Base-by-base conservation (phyloP, 2,797 vertebrate species). In the Leptoclinus maculatus region DNA sequence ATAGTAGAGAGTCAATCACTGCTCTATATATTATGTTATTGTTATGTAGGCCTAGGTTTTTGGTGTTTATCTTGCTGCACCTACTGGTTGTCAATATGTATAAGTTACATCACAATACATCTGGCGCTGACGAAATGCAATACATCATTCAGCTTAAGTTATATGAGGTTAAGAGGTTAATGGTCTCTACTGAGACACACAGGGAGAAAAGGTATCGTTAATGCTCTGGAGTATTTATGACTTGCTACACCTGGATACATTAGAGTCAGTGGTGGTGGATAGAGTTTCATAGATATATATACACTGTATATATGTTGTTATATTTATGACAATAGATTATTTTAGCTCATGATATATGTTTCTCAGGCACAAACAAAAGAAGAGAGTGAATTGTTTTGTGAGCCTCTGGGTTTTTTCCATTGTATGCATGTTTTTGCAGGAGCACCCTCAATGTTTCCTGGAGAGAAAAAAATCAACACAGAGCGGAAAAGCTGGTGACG, bases 191-290 rank as follows among this genome's bases (percentile, higher is more conserved):
- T 32, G 76, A 29, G 72, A 85, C 66, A 70, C 21, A 72, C 41
- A 47, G 27, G 54, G 29, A 80, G 62, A 73, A 77, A 83, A 71
- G 62, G 38, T 83, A 66, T 89, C 65, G 85, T 91, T 89, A 85
- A 56, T 7, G 67, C 76, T 78, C 53, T 29, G 57, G 56, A 70
- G 73, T 41, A 73, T 82, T 71, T 80, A 58, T 75, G 43, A 67
- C 77, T 82, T 80, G 71, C 57, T 53, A 79, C 78, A 87, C 54
- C 71, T 80, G 74, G 74, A 79, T 80, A 14, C 66, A 79, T 84
- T 71, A 66, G 87, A 82, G 54, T 81, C 41, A 83, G 49, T 13
- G 49, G 56, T 34, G 58, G 60, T 9, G n/a, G 41, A 69, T 34
- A 29, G 23, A 79, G 38, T 72, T 19, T 34, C 17, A 57, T 63